These are phyloP conservation scores for Cliona cf. orientalis DNA, from an alignment of 37 sponge, comb jelly and placozoan species.

Conservation along the genomic window DNA sequence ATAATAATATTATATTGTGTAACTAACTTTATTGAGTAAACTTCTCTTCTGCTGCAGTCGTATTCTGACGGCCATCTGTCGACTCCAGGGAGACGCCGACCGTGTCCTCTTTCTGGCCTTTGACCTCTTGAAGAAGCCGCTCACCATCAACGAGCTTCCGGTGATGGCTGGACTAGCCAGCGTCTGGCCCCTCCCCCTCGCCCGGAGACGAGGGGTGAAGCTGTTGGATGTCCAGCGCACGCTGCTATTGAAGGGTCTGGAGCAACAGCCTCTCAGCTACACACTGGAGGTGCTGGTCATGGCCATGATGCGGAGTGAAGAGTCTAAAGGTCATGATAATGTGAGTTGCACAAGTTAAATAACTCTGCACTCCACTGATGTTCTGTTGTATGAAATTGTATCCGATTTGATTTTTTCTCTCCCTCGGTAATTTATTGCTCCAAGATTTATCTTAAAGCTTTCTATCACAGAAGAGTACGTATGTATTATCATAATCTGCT, in stretches of 20 bases:
- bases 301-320: background rate
- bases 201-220: constrained; percentile 2
- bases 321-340: background rate
- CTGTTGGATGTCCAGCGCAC: background rate
- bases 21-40: background rate
- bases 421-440: background rate
- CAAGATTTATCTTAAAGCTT: background rate
- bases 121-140: constrained; percentile 61
- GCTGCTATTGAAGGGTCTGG: constrained; percentile 17
- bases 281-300: constrained; percentile 54
- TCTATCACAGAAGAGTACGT: background rate
- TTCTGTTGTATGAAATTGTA: background rate
- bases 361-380: background rate
- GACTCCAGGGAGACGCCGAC: constrained; percentile 48
- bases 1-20: too few relatives aligned
- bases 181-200: constrained; percentile 50
- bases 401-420: background rate
- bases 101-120: constrained; percentile 42
- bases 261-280: constrained; percentile 43
- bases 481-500: background rate
- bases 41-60: constrained; percentile 25
- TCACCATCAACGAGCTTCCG: constrained; percentile 20
- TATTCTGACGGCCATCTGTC: constrained; percentile 55
- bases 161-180: constrained; percentile 27
- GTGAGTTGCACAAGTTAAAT: constrained; percentile 9